Base-by-base conservation (phyloP, 1,140 invertebrate genomes). In the Penaeus japonicus region DNA sequence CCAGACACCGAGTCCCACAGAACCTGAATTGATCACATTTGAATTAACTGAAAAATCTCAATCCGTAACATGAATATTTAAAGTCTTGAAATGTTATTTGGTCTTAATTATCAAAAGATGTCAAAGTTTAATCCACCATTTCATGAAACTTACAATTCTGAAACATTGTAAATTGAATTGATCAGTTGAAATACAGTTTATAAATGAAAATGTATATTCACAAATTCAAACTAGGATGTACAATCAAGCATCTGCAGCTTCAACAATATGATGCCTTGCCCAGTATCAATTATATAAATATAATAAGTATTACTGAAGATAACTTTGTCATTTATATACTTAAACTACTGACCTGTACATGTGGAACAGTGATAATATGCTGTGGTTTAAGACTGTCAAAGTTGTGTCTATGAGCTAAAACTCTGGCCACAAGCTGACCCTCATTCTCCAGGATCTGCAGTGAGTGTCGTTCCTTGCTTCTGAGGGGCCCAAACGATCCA, bases 401-500 rank as follows among this genome's bases (percentile, higher is more conserved):
- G 47, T 89, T 90, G 32, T 89, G 85, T 22, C 92, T 91, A 17
- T 93, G 91, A 27, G 92, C 91, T 18, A 93, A 86, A 53, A 94
- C 89, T 30, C 90, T 91, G 73, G 93, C 92, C 17, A 94, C 86
- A 65, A 94, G 92, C 18, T 91, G 85, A 20, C 92, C 92, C 87
- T 94, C 93, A 59, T 92, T 92, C 90, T 93, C 92, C 27, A 94
- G 90, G 84, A 93, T 92, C 57, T 92, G 92, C 78, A 94, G 87
- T 24, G 93, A 92, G 87, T 93, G 92, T 35, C 92, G 92, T 90
- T 94, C 93, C 77, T 92, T 92, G 84, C 92, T 92, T 89, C 93
- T 93, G 87, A 94, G 90, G 10, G 93, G 93, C n/a, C 93, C 93
- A 92, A 92, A 94, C n/a, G 92, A 92, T 27, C 93, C 93, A n/a